Base-by-base conservation (phyloP, 2,797 vertebrate genomes). In the Enteromius trimaculatus region DNA sequence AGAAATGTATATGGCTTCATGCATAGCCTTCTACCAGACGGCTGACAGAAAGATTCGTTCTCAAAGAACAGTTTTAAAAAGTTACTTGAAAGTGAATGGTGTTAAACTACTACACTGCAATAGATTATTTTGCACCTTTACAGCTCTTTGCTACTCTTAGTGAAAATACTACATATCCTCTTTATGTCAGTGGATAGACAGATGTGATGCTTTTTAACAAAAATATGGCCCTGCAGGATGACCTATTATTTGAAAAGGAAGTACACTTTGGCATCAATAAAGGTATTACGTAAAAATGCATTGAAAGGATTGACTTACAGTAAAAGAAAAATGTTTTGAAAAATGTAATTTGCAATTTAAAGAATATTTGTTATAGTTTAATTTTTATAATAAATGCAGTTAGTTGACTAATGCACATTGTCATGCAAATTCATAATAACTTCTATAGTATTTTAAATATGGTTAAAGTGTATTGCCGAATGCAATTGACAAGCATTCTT, bases 1-100 rank as follows among this genome's bases (percentile, higher is more conserved):
- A 79, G 37, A 85, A 80, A 84, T 49, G 58, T 77, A 78, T 60
- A 77, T 37, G 26, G 53, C 8, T 49, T 77, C 10, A 26, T 49
- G 51, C 29, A 26, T 29, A 58, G 37, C 17, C 51, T 8, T 29
- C 51, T 19, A 29, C 9, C 21, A 81, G 44, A 75, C 19, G 8
- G 42, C 26, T 39, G 44, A 75, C n/a, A 37, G 49, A 58, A 77
- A n/a, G 53, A 58, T 58, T 58, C 21, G 53, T 23, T n/a, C 21
- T 58, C 21, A 23, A 58, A 23, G 53, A 58, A 58, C 53, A 58
- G 60, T 64, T 62, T 62, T 29, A 62, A 62, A 62, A 77, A 77
- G 58, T 19, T 44, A 42, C 21, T 77, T 4, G 17, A 23, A 58
- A 42, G 34, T n/a, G 4, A 77, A 29, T 9, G 23, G 37, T 39